Evolutionary conservation across 2,888 invertebrate species (phyloP), one percentile per base, ranked within the genome.

Genomic region (Bembecia ichneumoniformis): DNA sequence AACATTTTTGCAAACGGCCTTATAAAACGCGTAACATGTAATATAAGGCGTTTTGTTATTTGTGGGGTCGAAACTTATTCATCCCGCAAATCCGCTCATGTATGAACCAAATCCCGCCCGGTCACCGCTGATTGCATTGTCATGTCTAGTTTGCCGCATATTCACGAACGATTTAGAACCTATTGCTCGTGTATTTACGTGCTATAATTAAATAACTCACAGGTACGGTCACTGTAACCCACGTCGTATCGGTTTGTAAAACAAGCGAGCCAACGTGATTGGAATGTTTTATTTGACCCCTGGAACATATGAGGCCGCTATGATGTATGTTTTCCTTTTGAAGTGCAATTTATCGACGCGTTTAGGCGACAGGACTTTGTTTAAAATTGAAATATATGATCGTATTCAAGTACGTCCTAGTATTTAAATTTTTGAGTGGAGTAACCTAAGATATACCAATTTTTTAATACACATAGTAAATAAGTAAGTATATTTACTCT

Each of bases 91-190:
- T 84, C 87, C 86, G 81, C 71, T 82, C 86, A 83, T 86, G 87
- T 86, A 84, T 81, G 84, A 84, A 77, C 73, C 78, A 86, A 87
- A 86, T 84, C 87, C 86, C 76, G 78, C 76, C 71, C 82, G 87
- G 87, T 87, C 87, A 86, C 81, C 86, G 84, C 78, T 86, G 86
- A 87, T 86, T 86, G 87, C 87, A 82, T 83, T 86, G 87, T 86
- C 87, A 84, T 86, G 82, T 84, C 80, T 77, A 74, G 72, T 70
- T 72, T 74, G 67, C 72, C 55, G 47, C 49, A 40, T 35, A 45
- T 14, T 45, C 35, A 15, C 49, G 49, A 49, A 17, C 53, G 45
- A 77, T 59, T 63, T 57, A 51, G 46, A 53, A 57, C 64, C 62
- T 66, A 73, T 34, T 1, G 0, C 0, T 3, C 1, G 20, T 49